Base-by-base conservation (phyloP, 2,888 invertebrate species). In the Drosophila tripunctata region DNA sequence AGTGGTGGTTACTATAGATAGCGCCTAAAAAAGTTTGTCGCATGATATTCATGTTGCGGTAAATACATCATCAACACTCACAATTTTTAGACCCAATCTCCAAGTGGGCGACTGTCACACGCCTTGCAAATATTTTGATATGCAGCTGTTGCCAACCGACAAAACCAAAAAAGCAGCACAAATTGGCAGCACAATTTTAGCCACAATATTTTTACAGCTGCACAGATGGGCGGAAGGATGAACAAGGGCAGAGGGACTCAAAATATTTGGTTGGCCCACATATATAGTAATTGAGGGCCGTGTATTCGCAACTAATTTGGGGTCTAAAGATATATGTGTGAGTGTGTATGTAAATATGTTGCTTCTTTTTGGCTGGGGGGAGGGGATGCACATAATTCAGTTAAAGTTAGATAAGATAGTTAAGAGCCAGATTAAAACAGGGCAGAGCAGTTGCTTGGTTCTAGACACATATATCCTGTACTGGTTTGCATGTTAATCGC, bases 181-280 rank as follows among this genome's bases (percentile, higher is more conserved):
- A 80, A 78, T 83, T 81, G 81, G 66, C 83, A 78, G 64, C 63
- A 62, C 55, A 58, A 40, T 68, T 76, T 73, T 75, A 67, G 76
- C 75, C 76, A 78, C 69, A 83, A 82, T 82, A 82, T 82, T 83
- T 81, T 77, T 83, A 72, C 80, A 81, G 77, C 72, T 75, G 80
- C 17, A 47, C 40, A 19, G 27, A 10, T 10, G 8, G 27, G 8
- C 27, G 10, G 8, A 24, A 24, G 8, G 27, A 10, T 8, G 27
- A 4, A 27, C 10, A 0, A 3, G 10, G 10, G 27, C 0, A 10
- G 27, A 12, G 51, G 51, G 51, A 68, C 67, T 72, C 52, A 76
- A 67, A 76, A 75, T 77, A 79, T 83, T 78, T 81, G 72, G 77
- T 61, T 81, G 64, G 65, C 67, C 72, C 67, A 75, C 50, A 74